phyloP scores from a whole-genome alignment of 2,797 vertebrate species.

The Paramormyrops hopkinsi region DNA sequence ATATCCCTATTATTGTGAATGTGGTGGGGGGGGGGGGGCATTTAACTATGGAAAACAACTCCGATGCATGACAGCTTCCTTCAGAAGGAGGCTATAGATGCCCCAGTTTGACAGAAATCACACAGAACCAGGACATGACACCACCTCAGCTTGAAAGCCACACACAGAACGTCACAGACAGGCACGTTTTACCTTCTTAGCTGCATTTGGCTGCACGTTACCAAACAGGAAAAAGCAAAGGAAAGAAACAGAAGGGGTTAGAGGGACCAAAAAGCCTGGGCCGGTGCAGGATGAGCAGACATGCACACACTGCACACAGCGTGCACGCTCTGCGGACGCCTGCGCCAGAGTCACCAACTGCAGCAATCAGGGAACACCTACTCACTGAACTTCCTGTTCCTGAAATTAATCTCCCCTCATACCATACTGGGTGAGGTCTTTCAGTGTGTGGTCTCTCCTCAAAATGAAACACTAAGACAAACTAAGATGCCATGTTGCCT shows the following conservation, averaged over 20 bases:
- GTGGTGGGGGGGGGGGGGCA: background rate
- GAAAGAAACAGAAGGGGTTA: background rate
- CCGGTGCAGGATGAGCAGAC: background rate
- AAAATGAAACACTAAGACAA: background rate
- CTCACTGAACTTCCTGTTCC: background rate
- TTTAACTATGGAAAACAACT: background rate
- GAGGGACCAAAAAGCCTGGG: background rate
- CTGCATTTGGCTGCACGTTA: conserved; percentile 9
- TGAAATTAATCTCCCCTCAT: background rate
- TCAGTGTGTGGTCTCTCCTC: background rate
- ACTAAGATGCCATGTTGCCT: background rate
- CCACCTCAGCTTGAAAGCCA: background rate
- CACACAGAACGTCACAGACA: background rate
- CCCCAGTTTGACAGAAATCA: background rate
- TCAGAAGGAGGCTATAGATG: background rate
- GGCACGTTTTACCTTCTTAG: conserved; percentile 12
- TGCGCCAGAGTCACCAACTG: background rate
- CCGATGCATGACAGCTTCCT: background rate
- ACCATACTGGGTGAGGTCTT: background rate
- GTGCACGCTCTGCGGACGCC: background rate
- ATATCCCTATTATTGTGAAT: background rate
- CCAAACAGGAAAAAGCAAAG: background rate
- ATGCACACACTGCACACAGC: background rate
- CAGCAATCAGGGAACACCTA: background rate
- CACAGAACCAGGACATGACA: background rate